Evolutionary conservation across 2,797 vertebrate species (phyloP), one percentile per base, ranked within the genome.

Genomic region (Hozukius guyotensis): DNA sequence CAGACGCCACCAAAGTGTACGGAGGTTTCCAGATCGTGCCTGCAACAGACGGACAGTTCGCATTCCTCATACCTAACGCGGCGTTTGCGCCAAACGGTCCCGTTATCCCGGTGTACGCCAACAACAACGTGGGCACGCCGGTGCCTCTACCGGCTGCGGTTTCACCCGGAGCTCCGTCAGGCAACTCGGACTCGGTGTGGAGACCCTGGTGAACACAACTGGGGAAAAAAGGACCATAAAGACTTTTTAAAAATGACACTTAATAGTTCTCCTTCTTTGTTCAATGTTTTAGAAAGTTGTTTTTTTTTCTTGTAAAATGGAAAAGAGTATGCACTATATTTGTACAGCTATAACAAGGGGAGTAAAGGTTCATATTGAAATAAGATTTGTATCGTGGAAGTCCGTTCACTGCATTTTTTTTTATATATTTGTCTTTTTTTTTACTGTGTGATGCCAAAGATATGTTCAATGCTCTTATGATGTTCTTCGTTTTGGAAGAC

Each of bases 291-390:
- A 94, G 88, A 90, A 80, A 86, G 88, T 88, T 88, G 87, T 83
- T 92, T 57, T 94, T 94, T 90, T 82, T 94, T 93, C 82, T 93
- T 95, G 95, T 96, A 89, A 91, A 95, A 95, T 93, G 92, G 93
- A 94, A 94, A 95, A 95, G 93, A 95, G 92, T 94, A 97, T 97
- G 97, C 96, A 97, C 97, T 97, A 97, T 97, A 97, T 97, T 96
- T 97, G 97, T 97, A 97, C 93, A 97, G 96, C 95, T 92, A 38
- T 38, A 92, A 93, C 95, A 93, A 93, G 95, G 93, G 95, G 95
- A 97, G 96, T 96, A 90, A 97, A 96, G 96, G 97, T 99, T 99
- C 97, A 98, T 98, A 98, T 98, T 98, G 97, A 97, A 98, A 98
- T 96, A 96, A 96, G 95, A 97, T 97, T 97, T 97, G 97, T 98